Percentiles rank a stretch among this genome's conserved stretches.
phyloP scores from a whole-genome alignment of 2,888 invertebrate species.

The Orthosia incerta region DNA sequence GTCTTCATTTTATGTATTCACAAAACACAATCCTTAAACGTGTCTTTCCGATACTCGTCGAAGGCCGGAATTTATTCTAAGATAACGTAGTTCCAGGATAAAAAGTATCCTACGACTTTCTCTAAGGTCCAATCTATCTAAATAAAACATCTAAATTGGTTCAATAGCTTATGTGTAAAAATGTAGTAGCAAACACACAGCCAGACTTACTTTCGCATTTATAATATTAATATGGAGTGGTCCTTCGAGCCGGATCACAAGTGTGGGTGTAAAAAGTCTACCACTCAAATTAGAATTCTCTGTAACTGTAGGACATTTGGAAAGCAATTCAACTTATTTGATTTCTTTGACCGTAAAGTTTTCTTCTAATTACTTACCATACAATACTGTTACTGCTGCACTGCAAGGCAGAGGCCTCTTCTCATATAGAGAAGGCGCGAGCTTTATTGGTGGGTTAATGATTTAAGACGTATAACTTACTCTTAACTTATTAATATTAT shows the following conservation, averaged over 20 bases:
- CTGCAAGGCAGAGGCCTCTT: neutral
- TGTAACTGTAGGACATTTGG: neutral
- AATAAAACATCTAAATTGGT: too few relatives aligned
- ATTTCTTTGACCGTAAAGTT: neutral
- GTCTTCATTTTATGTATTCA: neutral
- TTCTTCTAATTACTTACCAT: conserved; percentile 8
- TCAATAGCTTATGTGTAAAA: too few relatives aligned
- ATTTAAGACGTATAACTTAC: neutral
- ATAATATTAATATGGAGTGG: neutral
- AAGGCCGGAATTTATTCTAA: too few relatives aligned
- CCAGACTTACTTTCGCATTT: neutral
- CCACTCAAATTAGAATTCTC: neutral
- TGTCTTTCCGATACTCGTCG: neutral
- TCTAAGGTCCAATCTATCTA: too few relatives aligned
- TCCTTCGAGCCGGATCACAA: conserved; percentile 28
- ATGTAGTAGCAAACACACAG: too few relatives aligned
- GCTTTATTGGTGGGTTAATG: neutral
- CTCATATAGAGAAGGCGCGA: neutral
- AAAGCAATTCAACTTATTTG: conserved; percentile 21
- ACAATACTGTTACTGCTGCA: neutral
- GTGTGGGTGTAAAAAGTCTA: neutral
- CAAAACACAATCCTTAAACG: neutral
- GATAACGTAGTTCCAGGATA: too few relatives aligned
- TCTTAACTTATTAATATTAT: too few relatives aligned
- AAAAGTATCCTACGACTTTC: too few relatives aligned